A percentile compares a stretch with the other conserved stretches of the same genome.
These are phyloP conservation scores for Acropora tenuis DNA, from an alignment of 64 coral and sea anemone genomes.

Conservation along the genomic window DNA sequence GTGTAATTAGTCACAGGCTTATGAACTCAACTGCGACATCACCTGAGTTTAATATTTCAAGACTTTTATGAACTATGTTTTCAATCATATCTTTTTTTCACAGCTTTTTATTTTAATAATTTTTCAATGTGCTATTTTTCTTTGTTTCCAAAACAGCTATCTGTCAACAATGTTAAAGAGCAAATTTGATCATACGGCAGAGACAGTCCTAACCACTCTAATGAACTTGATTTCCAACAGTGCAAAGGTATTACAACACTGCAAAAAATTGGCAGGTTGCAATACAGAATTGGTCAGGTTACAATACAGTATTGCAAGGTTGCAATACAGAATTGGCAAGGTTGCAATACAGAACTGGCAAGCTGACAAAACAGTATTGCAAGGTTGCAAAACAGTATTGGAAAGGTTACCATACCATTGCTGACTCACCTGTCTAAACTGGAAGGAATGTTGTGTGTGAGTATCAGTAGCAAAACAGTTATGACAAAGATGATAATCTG, in stretches of 20 bases:
- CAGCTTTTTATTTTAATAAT: too few relatives aligned
- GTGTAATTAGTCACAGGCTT: too few relatives aligned
- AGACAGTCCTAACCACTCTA: slow-evolving; percentile 80
- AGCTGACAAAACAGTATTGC: too few relatives aligned
- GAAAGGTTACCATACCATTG: neutral
- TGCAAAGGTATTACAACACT: slow-evolving; percentile 78
- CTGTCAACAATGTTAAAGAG: slow-evolving; percentile 80
- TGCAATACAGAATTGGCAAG: neutral
- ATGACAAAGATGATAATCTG: slow-evolving; percentile 95
- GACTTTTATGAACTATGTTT: too few relatives aligned
- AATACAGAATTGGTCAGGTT: too few relatives aligned
- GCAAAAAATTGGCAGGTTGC: neutral
- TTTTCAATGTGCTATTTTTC: neutral
- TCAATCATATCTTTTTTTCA: too few relatives aligned
- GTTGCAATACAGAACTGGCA: too few relatives aligned
- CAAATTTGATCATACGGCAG: slow-evolving; percentile 94
- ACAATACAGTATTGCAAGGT: neutral
- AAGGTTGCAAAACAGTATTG: too few relatives aligned
- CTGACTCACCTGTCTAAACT: slow-evolving; percentile 86
- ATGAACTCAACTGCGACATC: too few relatives aligned
- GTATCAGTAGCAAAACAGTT: slow-evolving; percentile 85
- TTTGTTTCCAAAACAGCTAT: slow-evolving; percentile 50
- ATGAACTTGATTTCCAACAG: slow-evolving; percentile 90
- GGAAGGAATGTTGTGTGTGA: slow-evolving; percentile 91
- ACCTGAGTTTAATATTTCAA: too few relatives aligned